A percentile compares a stretch with the other conserved stretches of the same genome.
phyloP scores from a whole-genome alignment of 1,140 invertebrate species.

The Ylistrum balloti region DNA sequence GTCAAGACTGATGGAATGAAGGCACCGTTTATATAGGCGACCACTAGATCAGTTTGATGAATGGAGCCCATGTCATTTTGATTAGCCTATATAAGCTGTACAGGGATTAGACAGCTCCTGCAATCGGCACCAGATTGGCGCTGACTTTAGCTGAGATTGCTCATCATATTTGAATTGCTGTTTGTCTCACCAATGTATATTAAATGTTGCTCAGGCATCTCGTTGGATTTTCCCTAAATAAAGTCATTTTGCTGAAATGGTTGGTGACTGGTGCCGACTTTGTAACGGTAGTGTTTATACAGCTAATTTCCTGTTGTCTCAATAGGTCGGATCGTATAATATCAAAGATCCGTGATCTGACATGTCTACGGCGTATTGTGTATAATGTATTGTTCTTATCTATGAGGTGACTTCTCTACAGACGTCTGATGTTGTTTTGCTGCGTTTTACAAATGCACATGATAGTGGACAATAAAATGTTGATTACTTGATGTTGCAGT shows the following conservation, averaged over 20 bases:
- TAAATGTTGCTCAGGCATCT: too few species aligned
- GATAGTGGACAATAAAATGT: background rate
- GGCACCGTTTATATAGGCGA: background rate
- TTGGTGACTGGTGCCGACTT: background rate
- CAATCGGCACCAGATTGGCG: slow-evolving; percentile 36
- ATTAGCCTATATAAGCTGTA: slow-evolving; percentile 13
- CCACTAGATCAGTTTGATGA: slow-evolving; percentile 26
- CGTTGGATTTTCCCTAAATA: background rate
- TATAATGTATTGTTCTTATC: background rate
- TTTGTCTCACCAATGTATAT: background rate
- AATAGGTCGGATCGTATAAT: background rate
- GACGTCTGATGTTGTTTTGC: background rate
- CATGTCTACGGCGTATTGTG: background rate
- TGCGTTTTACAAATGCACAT: background rate
- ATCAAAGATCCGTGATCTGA: background rate
- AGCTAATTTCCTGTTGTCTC: slow-evolving; percentile 15
- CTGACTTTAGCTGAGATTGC: background rate
- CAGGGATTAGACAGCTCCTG: background rate
- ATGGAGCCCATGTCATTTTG: background rate
- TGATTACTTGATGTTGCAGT: too few species aligned
- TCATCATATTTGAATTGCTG: background rate
- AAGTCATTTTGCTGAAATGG: background rate
- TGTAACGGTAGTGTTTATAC: background rate
- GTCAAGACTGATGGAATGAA: background rate
- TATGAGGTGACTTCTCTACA: background rate